Percentiles rank a stretch among this genome's conserved stretches.
Evolutionary conservation across 2,113 vertebrate genomes (phyloP).

Genomic region (Todiramphus chloris): DNA sequence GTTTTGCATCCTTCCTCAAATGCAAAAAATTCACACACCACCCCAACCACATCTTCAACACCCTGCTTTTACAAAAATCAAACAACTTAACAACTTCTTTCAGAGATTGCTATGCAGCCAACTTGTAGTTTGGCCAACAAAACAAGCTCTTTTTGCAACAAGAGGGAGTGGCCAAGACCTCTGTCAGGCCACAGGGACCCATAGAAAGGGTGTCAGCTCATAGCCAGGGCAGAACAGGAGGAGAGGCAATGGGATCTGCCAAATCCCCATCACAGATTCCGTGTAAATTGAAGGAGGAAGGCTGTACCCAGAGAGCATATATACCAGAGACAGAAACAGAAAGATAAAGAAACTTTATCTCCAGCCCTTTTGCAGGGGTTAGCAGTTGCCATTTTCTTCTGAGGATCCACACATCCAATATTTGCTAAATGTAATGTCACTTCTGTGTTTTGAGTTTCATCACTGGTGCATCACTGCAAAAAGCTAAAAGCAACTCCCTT

Average conservation of each 20-base stretch:
- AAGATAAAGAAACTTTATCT: not conserved
- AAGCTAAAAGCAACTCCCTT: not conserved
- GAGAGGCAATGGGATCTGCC: not conserved
- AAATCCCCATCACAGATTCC: not conserved
- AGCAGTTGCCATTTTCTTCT: not conserved
- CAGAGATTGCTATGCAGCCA: not conserved
- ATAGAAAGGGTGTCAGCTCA: not conserved
- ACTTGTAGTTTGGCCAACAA: not conserved
- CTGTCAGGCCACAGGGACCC: not conserved
- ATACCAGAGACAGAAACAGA: not conserved
- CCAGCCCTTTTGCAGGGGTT: not conserved
- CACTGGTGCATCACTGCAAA: not conserved
- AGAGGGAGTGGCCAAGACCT: not conserved
- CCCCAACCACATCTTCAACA: not conserved
- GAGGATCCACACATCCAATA: fast-evolving
- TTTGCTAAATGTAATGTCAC: not conserved
- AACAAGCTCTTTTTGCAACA: not conserved
- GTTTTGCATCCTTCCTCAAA: not conserved
- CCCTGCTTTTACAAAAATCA: not conserved
- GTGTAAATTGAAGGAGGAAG: not conserved
- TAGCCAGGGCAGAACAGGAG: not conserved
- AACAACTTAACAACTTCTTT: not conserved
- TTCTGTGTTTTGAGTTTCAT: not conserved
- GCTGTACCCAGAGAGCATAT: not conserved
- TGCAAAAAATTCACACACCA: not conserved